A percentile compares a stretch with the other conserved stretches of the same genome.
phyloP scores from a whole-genome alignment of 2,113 vertebrate species.

The Psittacula cyanocephala region DNA sequence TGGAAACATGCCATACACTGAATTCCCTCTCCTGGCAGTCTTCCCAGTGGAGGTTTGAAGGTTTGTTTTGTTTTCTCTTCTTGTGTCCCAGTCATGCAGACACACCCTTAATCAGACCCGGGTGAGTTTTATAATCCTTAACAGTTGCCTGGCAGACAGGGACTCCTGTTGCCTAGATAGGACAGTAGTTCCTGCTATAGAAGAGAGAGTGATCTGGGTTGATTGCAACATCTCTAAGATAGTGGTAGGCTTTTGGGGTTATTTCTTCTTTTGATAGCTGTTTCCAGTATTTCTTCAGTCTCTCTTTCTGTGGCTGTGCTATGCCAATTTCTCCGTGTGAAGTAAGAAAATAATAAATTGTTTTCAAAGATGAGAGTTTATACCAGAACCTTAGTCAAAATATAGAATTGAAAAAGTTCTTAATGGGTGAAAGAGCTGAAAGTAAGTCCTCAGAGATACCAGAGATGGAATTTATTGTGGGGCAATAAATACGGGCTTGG shows the following conservation, averaged over 20 bases:
- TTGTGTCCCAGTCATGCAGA: background rate
- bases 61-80: background rate
- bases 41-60: background rate
- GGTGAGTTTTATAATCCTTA: background rate
- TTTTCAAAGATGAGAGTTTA: background rate
- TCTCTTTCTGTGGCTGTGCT: background rate
- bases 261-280: background rate
- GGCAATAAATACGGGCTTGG: background rate
- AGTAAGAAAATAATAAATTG: background rate
- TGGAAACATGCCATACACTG: background rate
- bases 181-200: background rate
- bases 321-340: background rate
- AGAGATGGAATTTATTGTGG: background rate
- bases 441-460: background rate
- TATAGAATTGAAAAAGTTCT: background rate
- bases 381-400: background rate
- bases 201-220: background rate
- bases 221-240: background rate
- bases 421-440: background rate
- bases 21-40: background rate
- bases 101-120: background rate
- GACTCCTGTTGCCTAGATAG: background rate
- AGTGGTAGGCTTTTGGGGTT: background rate
- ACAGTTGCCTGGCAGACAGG: background rate
- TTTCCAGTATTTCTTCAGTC: background rate